These are phyloP conservation scores for Eleginops maclovinus DNA, from an alignment of 2,113 vertebrate species.

Conservation along the genomic window DNA sequence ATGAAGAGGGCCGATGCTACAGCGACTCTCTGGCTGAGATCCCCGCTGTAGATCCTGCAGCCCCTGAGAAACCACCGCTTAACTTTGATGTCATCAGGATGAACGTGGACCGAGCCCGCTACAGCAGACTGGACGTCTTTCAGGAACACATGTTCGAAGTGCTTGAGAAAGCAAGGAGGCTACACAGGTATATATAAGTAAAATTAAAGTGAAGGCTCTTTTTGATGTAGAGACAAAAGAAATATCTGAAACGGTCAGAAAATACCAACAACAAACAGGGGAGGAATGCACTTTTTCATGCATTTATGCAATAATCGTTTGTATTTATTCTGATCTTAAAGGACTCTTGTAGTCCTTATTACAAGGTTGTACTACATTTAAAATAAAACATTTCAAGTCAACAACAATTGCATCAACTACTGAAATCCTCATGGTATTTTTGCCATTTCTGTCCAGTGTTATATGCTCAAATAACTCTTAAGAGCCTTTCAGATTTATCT, in stretches of 20 bases:
- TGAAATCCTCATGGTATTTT: not conserved
- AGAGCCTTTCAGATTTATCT: not conserved
- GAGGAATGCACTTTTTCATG: no score
- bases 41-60: slow-evolving; percentile 90
- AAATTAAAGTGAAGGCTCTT: not conserved
- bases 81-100: slow-evolving; percentile 94
- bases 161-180: slow-evolving; percentile 92
- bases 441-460: not conserved
- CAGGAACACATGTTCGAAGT: slow-evolving; percentile 99
- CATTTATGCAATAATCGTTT: no score
- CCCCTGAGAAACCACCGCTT: slow-evolving; percentile 89
- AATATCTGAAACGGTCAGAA: no score
- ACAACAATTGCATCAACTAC: not conserved
- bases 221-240: not conserved
- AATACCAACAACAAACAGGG: no score
- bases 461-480: not conserved
- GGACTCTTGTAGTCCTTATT: not conserved
- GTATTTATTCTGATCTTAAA: no score
- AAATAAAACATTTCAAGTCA: not conserved
- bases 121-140: slow-evolving; percentile 94
- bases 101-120: slow-evolving; percentile 94
- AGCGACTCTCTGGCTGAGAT: slow-evolving; percentile 98
- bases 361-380: no score
- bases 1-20: slow-evolving; percentile 97
- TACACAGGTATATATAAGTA: slow-evolving; percentile 88